Conservation (phyloP, 2,888 invertebrate genomes). For the Drosophila maculinotata region DNA sequence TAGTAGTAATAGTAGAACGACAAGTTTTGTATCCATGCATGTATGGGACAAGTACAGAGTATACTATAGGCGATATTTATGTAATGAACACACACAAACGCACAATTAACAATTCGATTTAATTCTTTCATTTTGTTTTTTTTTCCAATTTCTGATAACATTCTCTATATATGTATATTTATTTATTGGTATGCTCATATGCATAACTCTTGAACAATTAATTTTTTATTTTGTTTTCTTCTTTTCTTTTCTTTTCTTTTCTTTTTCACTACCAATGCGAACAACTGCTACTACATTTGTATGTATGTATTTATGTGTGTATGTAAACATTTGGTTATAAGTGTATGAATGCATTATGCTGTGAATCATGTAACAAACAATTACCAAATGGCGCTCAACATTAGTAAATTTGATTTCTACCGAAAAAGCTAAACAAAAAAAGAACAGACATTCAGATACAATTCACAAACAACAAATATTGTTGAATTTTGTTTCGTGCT, state of each 20-base stretch:
- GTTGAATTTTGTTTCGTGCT: too few relatives aligned
- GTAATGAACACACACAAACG: constrained; percentile 29
- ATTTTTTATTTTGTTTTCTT: constrained; percentile 12
- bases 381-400: constrained; percentile 53
- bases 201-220: constrained; percentile 37
- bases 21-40: constrained; percentile 2
- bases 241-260: not conserved
- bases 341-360: constrained; percentile 15
- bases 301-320: constrained; percentile 5
- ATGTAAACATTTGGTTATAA: constrained; percentile 18
- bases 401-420: constrained; percentile 25
- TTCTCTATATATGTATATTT: constrained; percentile 21
- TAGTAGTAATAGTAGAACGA: constrained; percentile 7
- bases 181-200: constrained; percentile 35
- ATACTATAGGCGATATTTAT: constrained; percentile 13
- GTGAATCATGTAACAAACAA: constrained; percentile 45
- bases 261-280: constrained; percentile 24
- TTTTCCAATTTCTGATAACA: constrained; percentile 27
- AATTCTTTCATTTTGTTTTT: not conserved
- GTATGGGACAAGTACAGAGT: not conserved
- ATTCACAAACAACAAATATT: constrained; percentile 17
- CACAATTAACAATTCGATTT: constrained; percentile 34
- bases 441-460: constrained; percentile 22
- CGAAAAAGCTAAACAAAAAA: constrained; percentile 1
- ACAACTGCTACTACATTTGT: constrained; percentile 22